Evolutionary conservation across 2,888 invertebrate genomes (phyloP).

Genomic region (Philonicus albiceps): DNA sequence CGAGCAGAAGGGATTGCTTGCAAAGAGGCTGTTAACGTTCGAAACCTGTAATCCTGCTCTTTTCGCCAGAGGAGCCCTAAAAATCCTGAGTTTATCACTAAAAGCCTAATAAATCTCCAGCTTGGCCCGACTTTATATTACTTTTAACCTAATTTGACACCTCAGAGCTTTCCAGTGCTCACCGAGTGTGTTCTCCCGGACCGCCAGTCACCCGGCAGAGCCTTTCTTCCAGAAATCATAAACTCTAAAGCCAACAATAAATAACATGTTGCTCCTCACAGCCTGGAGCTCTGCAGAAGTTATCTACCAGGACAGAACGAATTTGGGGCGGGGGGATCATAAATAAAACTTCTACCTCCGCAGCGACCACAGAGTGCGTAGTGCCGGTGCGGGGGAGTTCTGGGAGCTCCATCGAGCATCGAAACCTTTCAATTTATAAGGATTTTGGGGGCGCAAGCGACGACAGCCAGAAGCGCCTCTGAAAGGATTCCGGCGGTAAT

Average conservation of each 20-base stretch:
- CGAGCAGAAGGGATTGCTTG: background rate
- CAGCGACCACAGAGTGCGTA: slow-evolving; percentile 14
- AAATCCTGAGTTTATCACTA: background rate
- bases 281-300: background rate
- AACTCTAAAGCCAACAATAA: slow-evolving; percentile 30
- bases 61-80: background rate
- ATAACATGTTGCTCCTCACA: slow-evolving; percentile 20
- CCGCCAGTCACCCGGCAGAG: background rate
- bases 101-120: background rate
- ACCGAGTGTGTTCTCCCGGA: background rate
- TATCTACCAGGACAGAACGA: background rate
- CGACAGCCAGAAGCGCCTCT: background rate
- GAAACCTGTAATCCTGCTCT: background rate
- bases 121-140: background rate
- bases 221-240: slow-evolving; percentile 15
- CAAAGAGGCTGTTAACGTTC: background rate
- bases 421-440: slow-evolving; percentile 36
- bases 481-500: slow-evolving; percentile 25
- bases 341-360: slow-evolving; percentile 20
- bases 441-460: background rate
- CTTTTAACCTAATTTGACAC: background rate
- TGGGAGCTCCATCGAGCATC: background rate
- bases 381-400: background rate
- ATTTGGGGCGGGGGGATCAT: background rate
- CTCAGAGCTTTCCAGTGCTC: background rate